Conservation (phyloP, 1,140 invertebrate genomes). For the Drosophila punjabiensis region DNA sequence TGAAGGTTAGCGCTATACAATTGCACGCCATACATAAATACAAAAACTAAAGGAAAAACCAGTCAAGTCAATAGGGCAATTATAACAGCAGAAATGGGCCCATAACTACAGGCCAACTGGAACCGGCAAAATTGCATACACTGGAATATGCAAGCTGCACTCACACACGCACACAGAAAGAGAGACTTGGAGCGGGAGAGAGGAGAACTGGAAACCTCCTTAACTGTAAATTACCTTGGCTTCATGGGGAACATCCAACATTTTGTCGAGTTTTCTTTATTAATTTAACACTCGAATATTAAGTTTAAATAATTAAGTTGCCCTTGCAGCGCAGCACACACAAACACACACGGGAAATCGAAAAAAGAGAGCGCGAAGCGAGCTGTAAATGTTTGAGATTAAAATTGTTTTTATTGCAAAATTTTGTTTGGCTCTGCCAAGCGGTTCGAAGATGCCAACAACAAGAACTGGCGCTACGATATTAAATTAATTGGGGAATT, state of each 20-base stretch:
- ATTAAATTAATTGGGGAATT: conserved; percentile 58
- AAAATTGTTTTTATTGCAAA: conserved; percentile 3
- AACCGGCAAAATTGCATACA: conserved; percentile 65
- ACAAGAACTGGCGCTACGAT: conserved; percentile 47
- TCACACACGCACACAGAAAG: conserved; percentile 3
- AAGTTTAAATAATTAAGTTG: conserved; percentile 26
- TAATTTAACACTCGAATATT: conserved; percentile 14
- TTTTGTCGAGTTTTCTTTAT: conserved; percentile 40
- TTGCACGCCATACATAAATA: conserved; percentile 24
- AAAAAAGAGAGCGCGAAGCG: not conserved
- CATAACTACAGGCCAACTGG: conserved; percentile 25
- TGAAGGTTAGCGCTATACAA: conserved; percentile 75
- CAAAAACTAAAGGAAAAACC: conserved; percentile 46
- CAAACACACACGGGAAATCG: conserved; percentile 13
- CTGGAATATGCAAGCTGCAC: conserved; percentile 62
- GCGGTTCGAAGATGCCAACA: conserved; percentile 20
- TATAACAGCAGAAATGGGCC: conserved; percentile 29
- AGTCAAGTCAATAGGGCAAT: conserved; percentile 35
- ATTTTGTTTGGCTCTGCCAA: conserved; percentile 13
- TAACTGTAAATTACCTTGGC: conserved; percentile 64
- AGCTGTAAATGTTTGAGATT: not conserved
- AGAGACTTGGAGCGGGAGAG: conserved; percentile 3
- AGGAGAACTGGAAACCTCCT: not conserved
- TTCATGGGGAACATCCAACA: conserved; percentile 83
- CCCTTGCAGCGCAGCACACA: conserved; percentile 7